These are phyloP conservation scores for Porites australiensis DNA, from an alignment of 64 coral and sea anemone species.

Conservation along the genomic window DNA sequence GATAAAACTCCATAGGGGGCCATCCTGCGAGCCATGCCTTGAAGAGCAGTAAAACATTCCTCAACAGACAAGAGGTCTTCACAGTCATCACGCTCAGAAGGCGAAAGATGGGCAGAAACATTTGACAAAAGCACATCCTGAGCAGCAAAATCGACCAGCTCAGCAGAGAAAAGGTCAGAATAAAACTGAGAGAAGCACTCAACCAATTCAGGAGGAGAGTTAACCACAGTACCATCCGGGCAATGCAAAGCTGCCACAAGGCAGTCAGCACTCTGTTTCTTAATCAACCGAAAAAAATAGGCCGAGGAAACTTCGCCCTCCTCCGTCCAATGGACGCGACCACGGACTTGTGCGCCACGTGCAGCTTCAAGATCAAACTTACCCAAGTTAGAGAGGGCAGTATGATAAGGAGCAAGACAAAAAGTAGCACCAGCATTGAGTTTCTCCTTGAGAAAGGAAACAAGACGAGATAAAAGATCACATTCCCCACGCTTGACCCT, in stretches of 20 bases:
- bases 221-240: background rate
- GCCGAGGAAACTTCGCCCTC: slow-evolving; percentile 51
- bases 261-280: background rate
- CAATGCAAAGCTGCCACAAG: background rate
- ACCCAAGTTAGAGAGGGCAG: background rate
- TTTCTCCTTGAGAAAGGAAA: background rate
- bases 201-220: background rate
- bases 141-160: background rate
- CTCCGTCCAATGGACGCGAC: slow-evolving; percentile 40
- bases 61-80: background rate
- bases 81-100: background rate
- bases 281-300: slow-evolving; percentile 24
- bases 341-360: slow-evolving; percentile 45
- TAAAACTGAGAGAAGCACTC: background rate
- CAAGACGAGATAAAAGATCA: background rate
- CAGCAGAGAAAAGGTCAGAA: slow-evolving; percentile 4
- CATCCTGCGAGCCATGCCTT: background rate
- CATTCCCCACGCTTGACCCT: background rate
- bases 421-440: slow-evolving; percentile 4
- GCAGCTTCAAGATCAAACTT: background rate
- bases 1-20: slow-evolving; percentile 61
- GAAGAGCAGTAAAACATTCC: background rate
- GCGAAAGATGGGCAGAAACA: background rate
- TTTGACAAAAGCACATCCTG: background rate
- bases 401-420: background rate